phyloP scores from a whole-genome alignment of 64 coral and sea anemone genomes.

The Porites australiensis region DNA sequence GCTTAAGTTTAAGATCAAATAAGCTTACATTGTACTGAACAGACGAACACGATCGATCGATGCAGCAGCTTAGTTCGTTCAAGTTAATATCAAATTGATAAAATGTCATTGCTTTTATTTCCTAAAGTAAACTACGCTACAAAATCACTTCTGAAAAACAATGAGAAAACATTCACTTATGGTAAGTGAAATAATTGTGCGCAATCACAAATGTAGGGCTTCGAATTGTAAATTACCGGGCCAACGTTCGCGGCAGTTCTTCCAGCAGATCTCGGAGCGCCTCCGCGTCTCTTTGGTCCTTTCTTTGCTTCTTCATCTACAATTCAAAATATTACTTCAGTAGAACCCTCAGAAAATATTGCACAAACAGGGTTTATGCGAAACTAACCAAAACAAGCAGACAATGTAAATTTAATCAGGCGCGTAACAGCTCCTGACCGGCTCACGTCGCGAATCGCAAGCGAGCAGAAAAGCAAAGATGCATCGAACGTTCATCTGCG shows the following conservation, averaged over 20 bases:
- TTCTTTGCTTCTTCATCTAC: slow-evolving; percentile 72
- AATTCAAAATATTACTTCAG: neutral
- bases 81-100: too few relatives aligned
- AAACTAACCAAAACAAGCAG: slow-evolving; percentile 45
- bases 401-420: slow-evolving; percentile 68
- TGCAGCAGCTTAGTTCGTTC: too few relatives aligned
- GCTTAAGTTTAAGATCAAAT: too few relatives aligned
- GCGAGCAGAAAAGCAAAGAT: neutral
- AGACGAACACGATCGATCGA: too few relatives aligned
- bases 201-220: too few relatives aligned
- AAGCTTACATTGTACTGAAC: too few relatives aligned
- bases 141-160: too few relatives aligned
- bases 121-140: too few relatives aligned
- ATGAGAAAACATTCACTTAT: too few relatives aligned
- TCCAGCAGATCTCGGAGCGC: slow-evolving; percentile 54
- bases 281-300: slow-evolving; percentile 42
- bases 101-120: too few relatives aligned
- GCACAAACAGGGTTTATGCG: slow-evolving; percentile 8
- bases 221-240: slow-evolving; percentile 19
- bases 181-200: too few relatives aligned
- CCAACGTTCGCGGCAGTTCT: slow-evolving; percentile 37
- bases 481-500: neutral
- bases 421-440: neutral
- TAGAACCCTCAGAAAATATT: neutral
- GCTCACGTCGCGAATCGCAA: neutral